A percentile compares a stretch with the other conserved stretches of the same genome.
phyloP scores from a whole-genome alignment of 2,888 invertebrate genomes.

The Anorthoa munda region DNA sequence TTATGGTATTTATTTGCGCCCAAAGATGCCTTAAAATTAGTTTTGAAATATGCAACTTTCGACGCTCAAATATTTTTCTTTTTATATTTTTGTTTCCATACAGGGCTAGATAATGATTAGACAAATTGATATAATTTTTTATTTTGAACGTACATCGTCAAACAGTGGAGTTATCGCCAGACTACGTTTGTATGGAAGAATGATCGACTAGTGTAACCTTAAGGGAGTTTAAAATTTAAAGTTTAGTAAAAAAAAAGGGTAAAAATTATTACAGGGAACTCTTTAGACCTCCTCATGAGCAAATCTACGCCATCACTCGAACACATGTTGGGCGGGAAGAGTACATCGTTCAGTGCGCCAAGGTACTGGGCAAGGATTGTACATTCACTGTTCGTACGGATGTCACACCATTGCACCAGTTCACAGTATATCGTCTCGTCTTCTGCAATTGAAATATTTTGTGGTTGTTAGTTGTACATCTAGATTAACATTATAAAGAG shows the following conservation, averaged over 20 bases:
- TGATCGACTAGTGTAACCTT: too few relatives aligned
- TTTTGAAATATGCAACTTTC: too few relatives aligned
- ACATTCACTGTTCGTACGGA: slow-evolving; percentile 79
- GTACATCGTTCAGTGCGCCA: slow-evolving; percentile 92
- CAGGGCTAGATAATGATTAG: too few relatives aligned
- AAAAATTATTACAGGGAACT: slow-evolving; percentile 91
- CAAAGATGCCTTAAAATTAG: too few relatives aligned
- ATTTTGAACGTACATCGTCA: too few relatives aligned
- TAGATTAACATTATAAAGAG: neutral
- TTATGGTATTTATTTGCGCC: too few relatives aligned
- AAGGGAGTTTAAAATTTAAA: neutral
- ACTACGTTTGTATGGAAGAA: too few relatives aligned
- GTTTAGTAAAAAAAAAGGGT: neutral
- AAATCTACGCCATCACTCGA: slow-evolving; percentile 92
- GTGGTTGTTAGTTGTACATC: neutral
- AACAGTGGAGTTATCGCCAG: too few relatives aligned
- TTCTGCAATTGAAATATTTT: slow-evolving; percentile 77
- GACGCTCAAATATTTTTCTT: too few relatives aligned
- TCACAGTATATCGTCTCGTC: slow-evolving; percentile 92
- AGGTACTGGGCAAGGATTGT: slow-evolving; percentile 92
- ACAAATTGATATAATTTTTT: too few relatives aligned
- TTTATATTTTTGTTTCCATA: too few relatives aligned
- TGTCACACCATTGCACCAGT: slow-evolving; percentile 92
- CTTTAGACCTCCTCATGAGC: slow-evolving; percentile 92
- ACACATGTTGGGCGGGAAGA: slow-evolving; percentile 92